Base-by-base conservation (phyloP, 2,888 invertebrate species). In the Hipparchia sbordonii region DNA sequence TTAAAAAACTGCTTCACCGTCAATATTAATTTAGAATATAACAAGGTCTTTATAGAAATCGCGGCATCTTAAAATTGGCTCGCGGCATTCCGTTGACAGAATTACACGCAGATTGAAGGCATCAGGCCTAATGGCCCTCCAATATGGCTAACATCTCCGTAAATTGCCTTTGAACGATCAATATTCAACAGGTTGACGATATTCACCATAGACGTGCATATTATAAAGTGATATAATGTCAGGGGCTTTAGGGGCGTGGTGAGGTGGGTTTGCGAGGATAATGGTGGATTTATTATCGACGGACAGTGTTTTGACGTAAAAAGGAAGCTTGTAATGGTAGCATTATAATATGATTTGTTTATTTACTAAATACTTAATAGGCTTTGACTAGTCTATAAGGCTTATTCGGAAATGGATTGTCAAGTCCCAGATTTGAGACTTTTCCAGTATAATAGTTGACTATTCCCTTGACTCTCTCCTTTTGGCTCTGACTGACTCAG, bases 131-230 rank as follows among this genome's bases (percentile, higher is more conserved):
- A 78, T 75, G 63, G 71, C 68, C 33, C 73, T 59, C 72, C 73
- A 75, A 75, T 77, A 74, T 74, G 70, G 72, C 70, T 75, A 72
- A 74, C 72, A 74, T 78, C 74, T 56, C 60, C 70, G 70, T 63
- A 76, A 79, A 78, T 78, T 74, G 69, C 74, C 67, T 71, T 60
- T 48, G 71, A 73, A 54, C 73, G 67, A 75, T 77, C 74, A 68
- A 70, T 73, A 70, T 71, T 74, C 68, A 77, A 79, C 76, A 73
- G 71, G 76, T 77, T 72, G 33, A 9, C 9, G 68, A 63, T 72
- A 63, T 51, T 39, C 60, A 59, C 39, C 39, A 60, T 51, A 60
- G 59, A 60, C 59, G 33, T 33, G 67, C 67, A 57, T 68, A 68
- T 68, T 68, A 60, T 68, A 48, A 68, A 51, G 57, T 67, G 46